Base-by-base conservation (phyloP, 2,113 vertebrate species). In the Macroglossus sobrinus region DNA sequence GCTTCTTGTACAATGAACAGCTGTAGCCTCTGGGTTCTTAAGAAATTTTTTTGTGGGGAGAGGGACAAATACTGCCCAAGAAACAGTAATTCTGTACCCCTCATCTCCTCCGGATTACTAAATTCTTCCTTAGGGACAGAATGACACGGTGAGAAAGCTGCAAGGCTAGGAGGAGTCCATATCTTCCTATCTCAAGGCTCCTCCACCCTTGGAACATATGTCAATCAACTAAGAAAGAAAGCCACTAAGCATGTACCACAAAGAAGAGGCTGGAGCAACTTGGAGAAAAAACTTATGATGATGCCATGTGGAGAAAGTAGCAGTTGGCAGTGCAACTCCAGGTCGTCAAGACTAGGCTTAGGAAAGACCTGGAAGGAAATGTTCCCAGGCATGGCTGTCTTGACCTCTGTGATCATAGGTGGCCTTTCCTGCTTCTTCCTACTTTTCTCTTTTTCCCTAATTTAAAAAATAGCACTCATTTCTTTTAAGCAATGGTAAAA, bases 351-450 rank as follows among this genome's bases (percentile, higher is more conserved):
- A 15, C 40, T 21, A 59, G 55, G 35, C n/a, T 85, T 12, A 19
- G 33, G 89, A 66, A 86, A 43, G 63, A 43, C 28, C 88, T 68
- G 33, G 69, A 88, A 82, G 81, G 57, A 68, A 40, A 69, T 24
- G 30, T 8, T 50, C 12, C 66, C 3, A 18, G 14, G n/a, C 0
- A 13, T 16, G 19, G 26, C 6, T 35, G 53, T 35, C 19, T 33
- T 47, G 68, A 74, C 3, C 26, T 72, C 55, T 53, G 26, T 28
- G 53, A 84, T 35, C 40, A 2, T 22, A 30, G 24, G 9, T 19
- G 35, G 66, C 8, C n/a, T 78, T 19, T 28, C 21, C 28, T 4
- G 13, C 13, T 19, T 84, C 26, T 35, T 57, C 38, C 43, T 82
- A 35, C 14, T 94, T 84, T 71, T 12, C 22, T 64, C 24, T 28